Base-by-base conservation (phyloP, 2,113 vertebrate genomes). In the Tenrec ecaudatus region DNA sequence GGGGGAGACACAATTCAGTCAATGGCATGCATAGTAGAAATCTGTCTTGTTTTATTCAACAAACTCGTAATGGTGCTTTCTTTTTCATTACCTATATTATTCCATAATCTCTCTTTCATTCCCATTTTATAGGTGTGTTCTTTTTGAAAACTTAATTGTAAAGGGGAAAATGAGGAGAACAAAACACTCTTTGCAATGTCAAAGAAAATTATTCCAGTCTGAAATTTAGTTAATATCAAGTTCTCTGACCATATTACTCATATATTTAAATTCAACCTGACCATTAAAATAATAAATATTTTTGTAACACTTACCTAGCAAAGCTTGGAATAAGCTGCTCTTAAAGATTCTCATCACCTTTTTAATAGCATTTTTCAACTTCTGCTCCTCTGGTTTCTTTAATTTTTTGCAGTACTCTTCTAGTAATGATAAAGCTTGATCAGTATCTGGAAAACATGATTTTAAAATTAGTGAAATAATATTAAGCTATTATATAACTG, bases 321-420 rank as follows among this genome's bases (percentile, higher is more conserved):
- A 98, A 73, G 99, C 99, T 97, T 99, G 98, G 97, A 99, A 99
- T 95, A 99, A 98, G 96, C 98, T 99, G 98, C 99, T 99, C 97
- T 98, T 99, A 97, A 99, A 99, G 98, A 99, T 99, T 88, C 97
- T 98, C 98, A 99, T 99, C 94, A 99, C 99, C 98, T 99, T 99
- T 97, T 98, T 98, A 97, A 99, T 98, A 97, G 99, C 99, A 96
- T 98, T 98, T 98, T 99, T 99, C 96, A 99, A 98, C 92, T 98
- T 98, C 94, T 99, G 98, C 92, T 99, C 99, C 93, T 99, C 99
- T 3, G 99, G 99, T 90, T 98, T 99, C 97, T 73, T 98, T 87
- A 99, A 98, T 97, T 98, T 99, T 97, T 98, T 98, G 97, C 99
- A 99, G 86, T 99, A 99, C 91, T 99, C 99, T 96, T 99, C 99